Base-by-base conservation (phyloP, 1,140 invertebrate genomes). In the Aculops lycopersici region DNA sequence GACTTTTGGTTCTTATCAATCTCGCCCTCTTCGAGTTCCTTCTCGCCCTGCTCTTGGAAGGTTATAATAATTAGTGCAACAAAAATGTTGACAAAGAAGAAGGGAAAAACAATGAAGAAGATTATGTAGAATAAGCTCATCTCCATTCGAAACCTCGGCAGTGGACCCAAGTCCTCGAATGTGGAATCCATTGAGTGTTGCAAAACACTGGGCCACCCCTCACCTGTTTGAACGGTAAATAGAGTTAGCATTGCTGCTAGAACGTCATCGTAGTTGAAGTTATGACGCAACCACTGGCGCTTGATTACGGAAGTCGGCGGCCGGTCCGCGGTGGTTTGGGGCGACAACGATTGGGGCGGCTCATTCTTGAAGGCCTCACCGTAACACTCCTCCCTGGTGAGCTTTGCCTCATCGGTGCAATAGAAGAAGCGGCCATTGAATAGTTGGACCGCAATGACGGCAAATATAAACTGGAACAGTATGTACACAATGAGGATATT, bases 31-130 rank as follows among this genome's bases (percentile, higher is more conserved):
- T 88, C 80, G 41, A 98, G 67, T 61, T 98, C 92, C 47, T 86
- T 86, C 66, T 97, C 88, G 60, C 90, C 90, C 66, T 98, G 90
- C 62, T 95, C 90, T 75, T 98, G 92, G 67, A 98, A 98, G 47
- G 92, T 98, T 59, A 98, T 98, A 65, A 98, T 98, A 63, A 98
- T 98, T 67, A 98, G 76, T 66, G 92, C 92, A 59, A 98, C 92
- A 72, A 98, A 98, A 66, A 98, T 98, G 68, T 98, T 98, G 57
- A 98, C 92, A 67, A 98, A 97, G 77, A 98, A 98, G 69, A 98
- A 97, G 55, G 90, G 90, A 72, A 98, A 98, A 54, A 98, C 90
- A 63, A 97, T 84, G 68, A 98, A 97, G 66, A 95, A 98, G 57
- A 95, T 83, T 52, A 98, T 86, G 67, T 97, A 98, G 70, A 95